Evolutionary conservation across 2,888 invertebrate genomes (phyloP).

Genomic region (Trachelus tabidus): DNA sequence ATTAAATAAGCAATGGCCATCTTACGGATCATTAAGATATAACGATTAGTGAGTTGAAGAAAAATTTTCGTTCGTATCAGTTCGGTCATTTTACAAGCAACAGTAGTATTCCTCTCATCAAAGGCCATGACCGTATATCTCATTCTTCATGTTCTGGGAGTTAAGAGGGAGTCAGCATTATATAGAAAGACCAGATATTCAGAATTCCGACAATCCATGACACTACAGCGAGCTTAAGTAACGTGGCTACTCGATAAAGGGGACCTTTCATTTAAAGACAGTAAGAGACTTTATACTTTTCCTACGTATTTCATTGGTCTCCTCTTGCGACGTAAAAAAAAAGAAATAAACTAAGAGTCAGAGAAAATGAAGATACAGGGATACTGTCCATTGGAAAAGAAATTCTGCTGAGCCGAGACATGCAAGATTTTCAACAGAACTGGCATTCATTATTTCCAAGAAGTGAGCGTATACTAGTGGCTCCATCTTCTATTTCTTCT

Average conservation of each 20-base stretch:
- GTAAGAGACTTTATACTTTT: neutral
- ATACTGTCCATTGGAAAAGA: neutral
- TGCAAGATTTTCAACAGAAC: conserved; percentile 52
- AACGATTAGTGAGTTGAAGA: no score
- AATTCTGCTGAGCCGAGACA: conserved; percentile 17
- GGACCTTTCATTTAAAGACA: conserved; percentile 4
- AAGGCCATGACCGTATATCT: neutral
- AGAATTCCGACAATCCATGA: neutral
- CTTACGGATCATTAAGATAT: no score
- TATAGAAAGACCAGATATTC: neutral
- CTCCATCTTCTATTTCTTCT: conserved; percentile 11
- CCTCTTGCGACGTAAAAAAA: conserved; percentile 11
- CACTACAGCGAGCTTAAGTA: neutral
- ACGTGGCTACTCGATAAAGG: neutral
- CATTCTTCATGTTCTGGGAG: neutral
- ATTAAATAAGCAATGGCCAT: no score
- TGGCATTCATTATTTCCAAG: conserved; percentile 58
- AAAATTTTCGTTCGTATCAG: no score
- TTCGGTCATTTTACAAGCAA: neutral
- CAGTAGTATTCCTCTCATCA: neutral
- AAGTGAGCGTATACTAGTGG: conserved; percentile 31
- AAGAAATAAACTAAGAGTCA: conserved; percentile 29
- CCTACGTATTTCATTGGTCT: neutral
- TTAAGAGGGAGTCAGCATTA: neutral
- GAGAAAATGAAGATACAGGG: neutral